Evolutionary conservation across 1,140 invertebrate genomes (phyloP).

Genomic region (Microplitis mediator): DNA sequence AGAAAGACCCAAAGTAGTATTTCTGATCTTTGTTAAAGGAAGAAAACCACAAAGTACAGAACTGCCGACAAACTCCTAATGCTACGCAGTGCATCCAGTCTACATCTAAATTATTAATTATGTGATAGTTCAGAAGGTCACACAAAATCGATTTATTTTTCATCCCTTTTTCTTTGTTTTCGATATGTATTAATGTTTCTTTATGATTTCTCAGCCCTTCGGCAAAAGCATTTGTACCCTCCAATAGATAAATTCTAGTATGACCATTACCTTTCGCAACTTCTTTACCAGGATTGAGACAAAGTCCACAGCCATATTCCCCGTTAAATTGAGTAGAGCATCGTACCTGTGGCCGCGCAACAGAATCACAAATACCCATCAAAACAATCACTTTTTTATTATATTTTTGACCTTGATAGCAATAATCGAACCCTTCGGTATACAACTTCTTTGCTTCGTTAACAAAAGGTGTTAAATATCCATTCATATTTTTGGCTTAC

Average conservation of each 20-base stretch:
- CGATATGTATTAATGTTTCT: neutral
- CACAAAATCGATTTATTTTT: conserved; percentile 13
- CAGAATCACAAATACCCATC: conserved; percentile 21
- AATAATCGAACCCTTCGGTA: conserved; percentile 4
- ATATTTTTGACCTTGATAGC: neutral
- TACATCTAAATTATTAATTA: conserved; percentile 9
- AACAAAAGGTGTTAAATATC: conserved; percentile 20
- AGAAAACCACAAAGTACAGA: conserved; percentile 32
- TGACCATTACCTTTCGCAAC: neutral
- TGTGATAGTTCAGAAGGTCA: conserved; percentile 23
- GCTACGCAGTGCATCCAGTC: conserved; percentile 34
- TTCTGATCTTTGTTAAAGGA: conserved; percentile 21
- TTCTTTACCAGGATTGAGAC: conserved; percentile 4
- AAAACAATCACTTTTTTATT: conserved; percentile 13
- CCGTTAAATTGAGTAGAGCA: neutral
- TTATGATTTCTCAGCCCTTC: conserved; percentile 1
- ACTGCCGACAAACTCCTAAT: conserved; percentile 24
- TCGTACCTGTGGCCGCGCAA: neutral
- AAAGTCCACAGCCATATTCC: neutral
- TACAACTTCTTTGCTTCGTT: conserved; percentile 6
- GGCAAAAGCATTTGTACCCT: neutral
- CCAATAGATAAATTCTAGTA: neutral
- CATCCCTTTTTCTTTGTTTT: conserved; percentile 13
- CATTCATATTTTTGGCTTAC: conserved; percentile 15
- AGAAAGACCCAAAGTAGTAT: conserved; percentile 26